Percentiles rank a stretch among this genome's conserved stretches.
phyloP scores from a whole-genome alignment of 2,113 vertebrate genomes.

The Numida meleagris region DNA sequence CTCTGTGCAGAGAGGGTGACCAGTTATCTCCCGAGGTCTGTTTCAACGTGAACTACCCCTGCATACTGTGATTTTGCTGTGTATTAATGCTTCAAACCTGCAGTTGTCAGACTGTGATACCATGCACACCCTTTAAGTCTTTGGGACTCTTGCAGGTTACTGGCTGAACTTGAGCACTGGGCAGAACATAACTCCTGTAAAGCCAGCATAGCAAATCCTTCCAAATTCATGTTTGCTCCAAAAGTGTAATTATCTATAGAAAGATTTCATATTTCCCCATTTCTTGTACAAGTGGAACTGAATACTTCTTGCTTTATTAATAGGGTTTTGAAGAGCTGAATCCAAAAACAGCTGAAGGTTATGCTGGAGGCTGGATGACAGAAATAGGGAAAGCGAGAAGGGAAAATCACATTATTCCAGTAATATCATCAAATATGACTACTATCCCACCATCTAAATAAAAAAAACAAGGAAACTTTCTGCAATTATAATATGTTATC shows the following conservation, averaged over 20 bases:
- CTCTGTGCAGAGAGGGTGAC: not conserved
- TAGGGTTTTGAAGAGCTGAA: not conserved
- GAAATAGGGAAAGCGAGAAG: not conserved
- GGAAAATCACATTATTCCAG: not conserved
- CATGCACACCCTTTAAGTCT: not conserved
- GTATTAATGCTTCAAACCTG: not conserved
- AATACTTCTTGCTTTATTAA: not conserved
- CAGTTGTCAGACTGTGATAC: not conserved
- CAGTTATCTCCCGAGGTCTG: not conserved
- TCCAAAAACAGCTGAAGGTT: not conserved
- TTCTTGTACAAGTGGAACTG: not conserved
- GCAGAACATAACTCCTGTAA: not conserved
- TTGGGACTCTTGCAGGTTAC: not conserved
- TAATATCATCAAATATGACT: rapidly evolving
- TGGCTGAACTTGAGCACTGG: not conserved
- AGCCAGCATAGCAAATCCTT: not conserved
- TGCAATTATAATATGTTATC: not conserved
- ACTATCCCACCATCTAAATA: not conserved
- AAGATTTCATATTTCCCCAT: not conserved
- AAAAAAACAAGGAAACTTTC: not conserved
- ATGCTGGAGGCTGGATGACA: not conserved
- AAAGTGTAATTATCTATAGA: not conserved
- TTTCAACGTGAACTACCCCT: not conserved
- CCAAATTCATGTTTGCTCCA: not conserved
- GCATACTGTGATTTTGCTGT: not conserved